Evolutionary conservation across 2,888 invertebrate genomes (phyloP), one percentile per base, ranked within the genome.

Genomic region (Coleophora flavipennella): DNA sequence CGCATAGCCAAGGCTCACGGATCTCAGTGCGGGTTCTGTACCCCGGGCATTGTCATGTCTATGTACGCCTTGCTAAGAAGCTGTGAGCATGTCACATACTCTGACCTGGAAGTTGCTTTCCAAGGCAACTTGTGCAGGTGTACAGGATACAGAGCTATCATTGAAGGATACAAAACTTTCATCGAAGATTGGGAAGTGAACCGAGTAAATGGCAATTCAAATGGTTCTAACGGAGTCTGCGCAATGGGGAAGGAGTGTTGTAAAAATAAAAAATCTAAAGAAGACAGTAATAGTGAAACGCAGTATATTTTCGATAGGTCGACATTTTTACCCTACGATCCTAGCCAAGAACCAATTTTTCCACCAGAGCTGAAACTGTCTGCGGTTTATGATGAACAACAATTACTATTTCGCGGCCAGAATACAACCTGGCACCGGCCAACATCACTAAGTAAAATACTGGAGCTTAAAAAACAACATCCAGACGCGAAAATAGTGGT

Each of bases 21-120:
- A 0, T 92, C 94, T 0, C 95, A 95, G 71, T 95, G 95, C 62
- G 95, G 95, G 2, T 94, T 93, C 67, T 95, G 94, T 55, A 94
- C 95, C 0, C 94, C 95, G 1, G 95, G 95, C 10, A 93, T 96
- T 48, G 93, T 95, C 0, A 96, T 96, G 95, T 94, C 95, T 1
- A 94, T 95, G 93, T 95, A 95, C 60, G 86, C 92, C 0, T 77
- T 95, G 32, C 76, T 95, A 1, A 77, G 95, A 57, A 89, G 86
- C 46, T 62, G 59, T 40, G 62, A 54, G 39, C 64, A 64, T 43
- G 72, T 84, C 25, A 74, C 63, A 50, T 84, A 71, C 44, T 89
- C 88, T 42, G 89, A 93, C 48, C 73, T 94, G 58, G 92, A 93
- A 72, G 85, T 88, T 3, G 89, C 92, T 2, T 91, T 92, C 52